phyloP scores from a whole-genome alignment of 2,888 invertebrate species.

The Andrena bicolor region DNA sequence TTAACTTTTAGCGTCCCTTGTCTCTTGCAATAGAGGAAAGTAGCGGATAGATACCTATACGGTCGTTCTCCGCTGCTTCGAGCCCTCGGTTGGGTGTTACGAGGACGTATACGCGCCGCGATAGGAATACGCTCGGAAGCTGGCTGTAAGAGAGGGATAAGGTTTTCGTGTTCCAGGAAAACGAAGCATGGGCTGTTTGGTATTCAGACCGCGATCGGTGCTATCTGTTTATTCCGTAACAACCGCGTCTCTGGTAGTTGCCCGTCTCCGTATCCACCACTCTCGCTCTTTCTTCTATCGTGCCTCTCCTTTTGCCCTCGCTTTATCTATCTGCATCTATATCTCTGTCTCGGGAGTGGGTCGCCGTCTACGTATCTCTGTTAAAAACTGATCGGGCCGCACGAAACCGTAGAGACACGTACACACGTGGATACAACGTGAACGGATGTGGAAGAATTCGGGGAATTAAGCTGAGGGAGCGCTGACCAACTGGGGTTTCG shows the following conservation, averaged over 20 bases:
- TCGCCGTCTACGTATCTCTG: conserved; percentile 70
- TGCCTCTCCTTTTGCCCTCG: conserved; percentile 33
- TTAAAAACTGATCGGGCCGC: conserved; percentile 80
- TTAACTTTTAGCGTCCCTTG: conserved; percentile 72
- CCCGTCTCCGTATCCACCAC: conserved; percentile 42
- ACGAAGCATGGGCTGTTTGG: conserved; percentile 75
- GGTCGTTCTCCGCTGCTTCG: conserved; percentile 9
- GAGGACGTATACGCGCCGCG: conserved; percentile 61
- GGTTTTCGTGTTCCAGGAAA: conserved; percentile 73
- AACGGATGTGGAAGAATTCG: conserved; percentile 3
- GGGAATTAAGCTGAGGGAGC: neutral
- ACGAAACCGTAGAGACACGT: conserved; percentile 66
- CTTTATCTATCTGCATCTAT: conserved; percentile 55
- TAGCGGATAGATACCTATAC: conserved; percentile 71
- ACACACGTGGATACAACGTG: conserved; percentile 10
- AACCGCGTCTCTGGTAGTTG: conserved; percentile 73
- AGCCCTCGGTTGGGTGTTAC: conserved; percentile 34
- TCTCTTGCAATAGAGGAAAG: conserved; percentile 73
- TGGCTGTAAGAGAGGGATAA: conserved; percentile 68
- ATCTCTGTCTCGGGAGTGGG: conserved; percentile 35
- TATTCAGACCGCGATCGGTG: conserved; percentile 81
- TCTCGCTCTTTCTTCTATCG: conserved; percentile 36
- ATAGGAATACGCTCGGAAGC: conserved; percentile 60
- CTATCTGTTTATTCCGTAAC: conserved; percentile 84
- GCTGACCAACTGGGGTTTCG: neutral